Base-by-base conservation (phyloP, 2,797 vertebrate genomes). In the Bufotes viridis region DNA sequence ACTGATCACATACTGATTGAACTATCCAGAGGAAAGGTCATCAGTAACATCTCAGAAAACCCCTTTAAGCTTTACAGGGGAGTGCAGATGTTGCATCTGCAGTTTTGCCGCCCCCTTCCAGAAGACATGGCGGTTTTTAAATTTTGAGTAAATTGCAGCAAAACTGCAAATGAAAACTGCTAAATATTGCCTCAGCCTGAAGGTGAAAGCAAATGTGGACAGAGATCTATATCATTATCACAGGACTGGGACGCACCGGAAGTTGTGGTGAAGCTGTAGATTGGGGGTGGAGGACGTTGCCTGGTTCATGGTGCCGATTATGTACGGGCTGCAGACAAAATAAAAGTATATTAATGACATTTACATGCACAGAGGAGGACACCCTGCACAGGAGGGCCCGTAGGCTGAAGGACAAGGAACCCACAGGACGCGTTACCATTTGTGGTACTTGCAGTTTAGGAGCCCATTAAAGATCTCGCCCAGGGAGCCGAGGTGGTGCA, bases 281-380 rank as follows among this genome's bases (percentile, higher is more conserved):
- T 99, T 99, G 78, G 98, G 98, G 55, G 98, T 96, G 1, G 98
- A 99, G 2, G 98, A 98, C 2, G 98, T 99, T 76, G 98, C 98
- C 93, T 99, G 98, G 94, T 98, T 99, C 98, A 99, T 99, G 8
- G 98, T 99, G 88, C 98, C 98, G 15, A 99, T 99, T 88, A 99
- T 99, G 84, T 97, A 99, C 0, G 97, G 98, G 80, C 98, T 99
- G 55, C 61, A 82, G 80, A 76, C 91, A 75, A 88, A 18, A 84
- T 24, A 81, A 7, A 6, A 20, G 2, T 42, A 72, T 42, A 72
- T 72, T 8, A 72, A 72, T 42, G 15, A 34, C 15, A 2, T 60
- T 17, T 60, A 0, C 58, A 60, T 17, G 0, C 17, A 60, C 18
- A 6, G 14, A 17, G 15, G 6, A 3, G 18, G 5, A 42, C 42